phyloP scores from a whole-genome alignment of 2,797 vertebrate species.

The Chanos chanos region DNA sequence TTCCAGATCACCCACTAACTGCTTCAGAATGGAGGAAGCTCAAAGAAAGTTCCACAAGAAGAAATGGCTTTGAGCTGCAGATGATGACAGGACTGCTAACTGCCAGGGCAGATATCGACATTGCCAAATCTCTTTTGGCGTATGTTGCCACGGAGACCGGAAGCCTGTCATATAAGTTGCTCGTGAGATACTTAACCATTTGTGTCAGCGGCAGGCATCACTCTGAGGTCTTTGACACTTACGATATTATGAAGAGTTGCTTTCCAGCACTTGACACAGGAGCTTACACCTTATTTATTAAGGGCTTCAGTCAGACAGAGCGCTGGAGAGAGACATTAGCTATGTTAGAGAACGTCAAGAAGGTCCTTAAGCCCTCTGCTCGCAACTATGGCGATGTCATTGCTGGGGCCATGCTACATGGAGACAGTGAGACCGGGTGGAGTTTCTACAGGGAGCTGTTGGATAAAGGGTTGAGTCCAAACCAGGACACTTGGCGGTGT shows the following conservation, averaged over 20 bases:
- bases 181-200: conserved; percentile 81
- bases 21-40: conserved; percentile 77
- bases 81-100: conserved; percentile 70
- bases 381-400: conserved; percentile 80
- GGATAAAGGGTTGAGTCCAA: conserved; percentile 65
- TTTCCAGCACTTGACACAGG: conserved; percentile 80
- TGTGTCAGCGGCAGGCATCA: conserved; percentile 76
- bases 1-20: conserved; percentile 72
- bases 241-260: conserved; percentile 80
- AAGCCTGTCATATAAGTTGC: conserved; percentile 75
- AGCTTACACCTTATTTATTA: conserved; percentile 82
- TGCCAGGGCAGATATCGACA: conserved; percentile 61
- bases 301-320: conserved; percentile 74
- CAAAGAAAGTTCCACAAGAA: conserved; percentile 54
- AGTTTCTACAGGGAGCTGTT: conserved; percentile 79
- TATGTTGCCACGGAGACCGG: conserved; percentile 75
- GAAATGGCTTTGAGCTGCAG: conserved; percentile 67
- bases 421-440: conserved; percentile 72
- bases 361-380: conserved; percentile 69
- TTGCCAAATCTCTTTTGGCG: conserved; percentile 87
- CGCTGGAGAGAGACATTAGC: conserved; percentile 78
- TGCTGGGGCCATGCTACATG: conserved; percentile 71
- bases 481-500: conserved; percentile 70
- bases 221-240: conserved; percentile 79
- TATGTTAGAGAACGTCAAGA: conserved; percentile 78